These are phyloP conservation scores for Oreotrochilus melanogaster DNA, from an alignment of 2,113 vertebrate genomes.

Conservation along the genomic window DNA sequence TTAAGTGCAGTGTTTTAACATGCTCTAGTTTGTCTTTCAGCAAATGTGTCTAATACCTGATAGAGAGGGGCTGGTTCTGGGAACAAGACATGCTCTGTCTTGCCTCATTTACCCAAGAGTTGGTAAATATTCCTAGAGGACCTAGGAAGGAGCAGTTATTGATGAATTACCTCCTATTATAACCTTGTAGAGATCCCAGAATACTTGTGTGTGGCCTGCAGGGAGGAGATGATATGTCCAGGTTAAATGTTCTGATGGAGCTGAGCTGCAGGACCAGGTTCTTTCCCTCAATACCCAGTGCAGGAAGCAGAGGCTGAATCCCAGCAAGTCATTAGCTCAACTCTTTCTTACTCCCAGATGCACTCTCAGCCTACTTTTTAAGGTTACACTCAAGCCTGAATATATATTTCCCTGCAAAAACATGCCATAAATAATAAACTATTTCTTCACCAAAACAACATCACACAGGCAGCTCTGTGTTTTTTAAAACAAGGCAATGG, in stretches of 20 bases:
- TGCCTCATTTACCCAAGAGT: conserved; percentile 1
- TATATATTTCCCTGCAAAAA: conserved; percentile 23
- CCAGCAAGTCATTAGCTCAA: conserved; percentile 26
- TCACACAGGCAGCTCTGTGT: not conserved
- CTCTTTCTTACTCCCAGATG: conserved; percentile 6
- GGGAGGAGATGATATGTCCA: not conserved
- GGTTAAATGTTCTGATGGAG: conserved; percentile 3
- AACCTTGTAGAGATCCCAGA: not conserved
- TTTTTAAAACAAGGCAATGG: not conserved
- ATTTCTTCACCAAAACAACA: not conserved
- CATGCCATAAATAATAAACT: conserved; percentile 51
- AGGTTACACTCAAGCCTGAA: not conserved
- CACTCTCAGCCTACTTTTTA: conserved; percentile 36
- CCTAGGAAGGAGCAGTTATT: not conserved
- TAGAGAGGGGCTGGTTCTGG: not conserved
- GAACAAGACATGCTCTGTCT: not conserved
- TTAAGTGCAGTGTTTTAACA: conserved; percentile 36
- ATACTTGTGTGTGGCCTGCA: not conserved
- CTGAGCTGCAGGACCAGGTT: not conserved
- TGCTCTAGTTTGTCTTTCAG: conserved; percentile 24
- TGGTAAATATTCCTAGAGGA: conserved; percentile 22
- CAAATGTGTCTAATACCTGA: not conserved
- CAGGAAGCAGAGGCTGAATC: not conserved
- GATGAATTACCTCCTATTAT: not conserved
- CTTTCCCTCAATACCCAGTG: not conserved